Conservation (phyloP, 2,888 invertebrate species). For the Timema podura region DNA sequence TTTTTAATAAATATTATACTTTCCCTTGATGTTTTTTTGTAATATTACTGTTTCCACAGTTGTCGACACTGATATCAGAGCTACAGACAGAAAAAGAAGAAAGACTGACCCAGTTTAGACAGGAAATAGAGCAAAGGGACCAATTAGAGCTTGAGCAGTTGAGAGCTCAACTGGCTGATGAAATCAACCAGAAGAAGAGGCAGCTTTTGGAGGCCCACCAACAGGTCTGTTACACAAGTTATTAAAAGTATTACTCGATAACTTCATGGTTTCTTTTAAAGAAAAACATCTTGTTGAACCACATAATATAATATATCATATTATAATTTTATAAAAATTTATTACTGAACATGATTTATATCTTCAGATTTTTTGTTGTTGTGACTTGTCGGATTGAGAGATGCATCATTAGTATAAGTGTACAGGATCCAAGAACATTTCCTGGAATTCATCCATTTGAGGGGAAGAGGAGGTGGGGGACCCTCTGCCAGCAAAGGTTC, state of each 20-base stretch:
- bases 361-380: neutral
- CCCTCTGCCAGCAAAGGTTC: no score
- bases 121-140: slow-evolving; percentile 6
- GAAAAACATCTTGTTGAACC: neutral
- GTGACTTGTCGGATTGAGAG: no score
- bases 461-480: no score
- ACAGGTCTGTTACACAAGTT: slow-evolving; percentile 17
- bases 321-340: neutral
- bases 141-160: slow-evolving; percentile 25
- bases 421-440: no score
- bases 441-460: no score
- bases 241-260: neutral
- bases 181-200: slow-evolving; percentile 21
- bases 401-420: no score
- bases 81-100: slow-evolving; percentile 31
- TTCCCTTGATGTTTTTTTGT: neutral
- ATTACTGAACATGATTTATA: neutral
- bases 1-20: neutral
- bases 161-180: slow-evolving; percentile 24
- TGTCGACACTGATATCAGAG: no score
- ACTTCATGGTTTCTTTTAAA: neutral
- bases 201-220: slow-evolving; percentile 19
- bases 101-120: neutral
- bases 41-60: neutral
- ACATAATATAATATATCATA: neutral